Evolutionary conservation across 2,888 invertebrate species (phyloP).

Genomic region (Lamellibrachia columna): DNA sequence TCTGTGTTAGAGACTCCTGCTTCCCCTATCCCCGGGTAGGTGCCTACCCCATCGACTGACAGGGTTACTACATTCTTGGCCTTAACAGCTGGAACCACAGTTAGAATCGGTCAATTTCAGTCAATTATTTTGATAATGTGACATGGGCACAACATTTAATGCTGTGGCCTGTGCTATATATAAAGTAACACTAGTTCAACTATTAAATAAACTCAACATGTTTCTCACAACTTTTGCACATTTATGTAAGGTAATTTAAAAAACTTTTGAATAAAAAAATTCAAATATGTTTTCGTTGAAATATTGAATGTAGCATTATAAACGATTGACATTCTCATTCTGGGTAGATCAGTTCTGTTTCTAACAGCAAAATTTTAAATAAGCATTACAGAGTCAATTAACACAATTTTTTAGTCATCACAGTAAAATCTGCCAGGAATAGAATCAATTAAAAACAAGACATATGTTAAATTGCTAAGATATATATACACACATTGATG

Average conservation of each 20-base stretch:
- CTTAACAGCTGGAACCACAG: conserved; percentile 70
- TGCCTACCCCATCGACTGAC: conserved; percentile 80
- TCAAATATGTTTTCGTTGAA: not conserved
- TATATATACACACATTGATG: too few species aligned
- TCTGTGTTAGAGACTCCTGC: conserved; percentile 77
- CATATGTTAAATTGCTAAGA: too few species aligned
- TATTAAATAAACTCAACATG: not conserved
- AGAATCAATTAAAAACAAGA: too few species aligned
- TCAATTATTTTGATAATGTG: not conserved
- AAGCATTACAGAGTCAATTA: too few species aligned
- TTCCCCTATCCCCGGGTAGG: conserved; percentile 77
- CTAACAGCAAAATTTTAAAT: too few species aligned
- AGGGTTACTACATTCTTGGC: conserved; percentile 89
- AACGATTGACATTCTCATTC: too few species aligned
- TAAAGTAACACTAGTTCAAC: too few species aligned
- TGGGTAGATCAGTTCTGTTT: too few species aligned
- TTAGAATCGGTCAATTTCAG: not conserved
- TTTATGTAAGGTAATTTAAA: not conserved
- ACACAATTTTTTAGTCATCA: too few species aligned
- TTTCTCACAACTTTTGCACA: not conserved
- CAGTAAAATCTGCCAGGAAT: too few species aligned
- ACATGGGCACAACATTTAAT: not conserved
- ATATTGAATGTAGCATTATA: too few species aligned
- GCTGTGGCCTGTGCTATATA: too few species aligned
- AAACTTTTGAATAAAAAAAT: not conserved